These are phyloP conservation scores for Smutsia temminckii DNA, from an alignment of 2,797 vertebrate genomes.

Conservation along the genomic window DNA sequence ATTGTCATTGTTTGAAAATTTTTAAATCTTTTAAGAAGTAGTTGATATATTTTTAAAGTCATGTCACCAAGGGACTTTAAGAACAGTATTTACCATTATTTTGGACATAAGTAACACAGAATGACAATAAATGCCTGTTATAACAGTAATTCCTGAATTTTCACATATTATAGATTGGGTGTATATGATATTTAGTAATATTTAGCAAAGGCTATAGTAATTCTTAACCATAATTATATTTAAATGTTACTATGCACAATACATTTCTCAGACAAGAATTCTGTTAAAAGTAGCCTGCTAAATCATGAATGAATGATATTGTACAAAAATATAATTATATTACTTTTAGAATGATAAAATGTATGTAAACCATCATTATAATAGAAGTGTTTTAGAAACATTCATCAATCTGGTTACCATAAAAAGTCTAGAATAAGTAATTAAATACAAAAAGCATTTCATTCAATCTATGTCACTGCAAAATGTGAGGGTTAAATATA, in stretches of 20 bases:
- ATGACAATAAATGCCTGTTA: not conserved
- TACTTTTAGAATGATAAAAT: not conserved
- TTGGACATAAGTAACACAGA: not conserved
- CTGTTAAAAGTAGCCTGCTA: not conserved
- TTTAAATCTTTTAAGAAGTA: not conserved
- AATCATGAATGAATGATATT: not conserved
- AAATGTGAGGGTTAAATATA: not conserved
- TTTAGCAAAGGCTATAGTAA: not conserved
- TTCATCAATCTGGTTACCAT: not conserved
- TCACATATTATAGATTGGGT: not conserved
- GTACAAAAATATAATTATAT: not conserved
- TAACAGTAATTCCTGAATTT: not conserved
- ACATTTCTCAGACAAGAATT: not conserved
- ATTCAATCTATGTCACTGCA: not conserved
- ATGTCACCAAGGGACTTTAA: not conserved
- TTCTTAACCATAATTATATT: not conserved
- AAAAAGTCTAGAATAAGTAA: not conserved
- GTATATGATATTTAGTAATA: not conserved
- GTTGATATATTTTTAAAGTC: not conserved
- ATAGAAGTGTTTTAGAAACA: not conserved
- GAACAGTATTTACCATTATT: not conserved
- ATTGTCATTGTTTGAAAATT: not conserved
- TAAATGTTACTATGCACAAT: not conserved
- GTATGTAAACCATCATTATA: not conserved
- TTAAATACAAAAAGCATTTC: not conserved